Evolutionary conservation across 2,113 vertebrate species (phyloP).

Genomic region (Alouatta palliata): DNA sequence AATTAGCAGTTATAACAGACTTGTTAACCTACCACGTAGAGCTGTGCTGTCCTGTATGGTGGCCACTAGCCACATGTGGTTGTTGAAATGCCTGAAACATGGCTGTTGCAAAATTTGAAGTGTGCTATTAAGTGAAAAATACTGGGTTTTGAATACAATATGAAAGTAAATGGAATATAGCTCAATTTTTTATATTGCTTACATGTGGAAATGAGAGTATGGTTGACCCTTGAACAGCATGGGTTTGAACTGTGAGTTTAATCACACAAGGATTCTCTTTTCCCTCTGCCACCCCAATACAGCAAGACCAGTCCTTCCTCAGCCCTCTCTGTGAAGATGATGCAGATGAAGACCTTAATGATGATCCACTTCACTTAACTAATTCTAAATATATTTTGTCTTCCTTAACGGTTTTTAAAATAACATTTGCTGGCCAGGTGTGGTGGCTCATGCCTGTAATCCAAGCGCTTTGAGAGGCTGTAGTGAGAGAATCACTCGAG

Average conservation of each 20-base stretch:
- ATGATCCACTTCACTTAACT: background rate
- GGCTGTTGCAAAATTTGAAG: background rate
- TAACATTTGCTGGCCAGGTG: background rate
- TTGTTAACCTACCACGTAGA: background rate
- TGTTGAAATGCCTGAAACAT: background rate
- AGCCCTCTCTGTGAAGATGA: background rate
- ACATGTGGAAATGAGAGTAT: slow-evolving; percentile 30
- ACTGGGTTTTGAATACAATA: background rate
- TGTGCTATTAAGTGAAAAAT: background rate
- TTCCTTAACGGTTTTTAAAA: background rate
- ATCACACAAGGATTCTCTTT: background rate
- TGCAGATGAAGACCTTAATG: background rate
- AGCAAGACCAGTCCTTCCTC: background rate
- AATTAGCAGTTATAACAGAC: background rate
- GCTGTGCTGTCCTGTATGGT: background rate
- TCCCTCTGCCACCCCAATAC: background rate
- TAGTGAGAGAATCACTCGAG: too few species aligned
- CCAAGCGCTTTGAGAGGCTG: too few species aligned
- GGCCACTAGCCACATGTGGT: background rate
- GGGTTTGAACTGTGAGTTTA: background rate
- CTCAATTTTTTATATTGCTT: background rate
- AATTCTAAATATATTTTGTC: background rate
- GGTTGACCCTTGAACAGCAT: background rate
- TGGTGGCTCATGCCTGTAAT: too few species aligned
- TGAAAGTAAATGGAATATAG: background rate